Evolutionary conservation across 2,888 invertebrate species (phyloP).

Genomic region (Alitta virens): DNA sequence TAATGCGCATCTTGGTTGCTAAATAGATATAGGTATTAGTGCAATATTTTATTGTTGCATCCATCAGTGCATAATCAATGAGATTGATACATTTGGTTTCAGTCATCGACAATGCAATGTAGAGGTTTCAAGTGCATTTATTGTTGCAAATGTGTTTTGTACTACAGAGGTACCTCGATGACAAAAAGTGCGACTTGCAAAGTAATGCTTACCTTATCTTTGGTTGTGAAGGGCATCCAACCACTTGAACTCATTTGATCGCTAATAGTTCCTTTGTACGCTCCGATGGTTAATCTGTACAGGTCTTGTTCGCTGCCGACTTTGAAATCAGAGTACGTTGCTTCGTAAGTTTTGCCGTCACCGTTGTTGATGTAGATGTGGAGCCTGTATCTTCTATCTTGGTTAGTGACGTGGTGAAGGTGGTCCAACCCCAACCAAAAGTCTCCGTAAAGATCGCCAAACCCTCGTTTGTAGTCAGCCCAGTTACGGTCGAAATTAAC

Average conservation of each 20-base stretch:
- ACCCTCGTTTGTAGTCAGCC: conserved; percentile 11
- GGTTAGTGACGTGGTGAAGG: conserved; percentile 28
- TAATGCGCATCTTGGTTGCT: no score
- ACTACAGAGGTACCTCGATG: no score
- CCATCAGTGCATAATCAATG: no score
- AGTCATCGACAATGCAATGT: no score
- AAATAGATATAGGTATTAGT: no score
- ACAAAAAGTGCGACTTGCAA: no score
- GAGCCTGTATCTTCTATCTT: conserved; percentile 27
- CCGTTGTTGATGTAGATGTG: conserved; percentile 25
- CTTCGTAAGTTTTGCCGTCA: conserved; percentile 20
- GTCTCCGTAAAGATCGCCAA: conserved; percentile 24
- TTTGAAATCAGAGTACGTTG: conserved; percentile 22
- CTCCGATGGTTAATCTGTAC: conserved; percentile 6
- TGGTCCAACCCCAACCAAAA: conserved; percentile 32
- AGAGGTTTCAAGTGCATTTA: no score
- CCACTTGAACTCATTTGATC: conserved; percentile 4
- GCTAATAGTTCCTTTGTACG: conserved; percentile 4
- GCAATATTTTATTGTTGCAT: no score
- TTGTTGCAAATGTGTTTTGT: no score
- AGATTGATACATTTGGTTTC: no score
- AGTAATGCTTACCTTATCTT: background rate
- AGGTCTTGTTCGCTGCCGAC: conserved; percentile 6
- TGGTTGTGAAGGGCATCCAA: conserved; percentile 10
- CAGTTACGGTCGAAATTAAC: conserved; percentile 7